phyloP scores from a whole-genome alignment of 2,888 invertebrate species.

The Nomada ruficornis region DNA sequence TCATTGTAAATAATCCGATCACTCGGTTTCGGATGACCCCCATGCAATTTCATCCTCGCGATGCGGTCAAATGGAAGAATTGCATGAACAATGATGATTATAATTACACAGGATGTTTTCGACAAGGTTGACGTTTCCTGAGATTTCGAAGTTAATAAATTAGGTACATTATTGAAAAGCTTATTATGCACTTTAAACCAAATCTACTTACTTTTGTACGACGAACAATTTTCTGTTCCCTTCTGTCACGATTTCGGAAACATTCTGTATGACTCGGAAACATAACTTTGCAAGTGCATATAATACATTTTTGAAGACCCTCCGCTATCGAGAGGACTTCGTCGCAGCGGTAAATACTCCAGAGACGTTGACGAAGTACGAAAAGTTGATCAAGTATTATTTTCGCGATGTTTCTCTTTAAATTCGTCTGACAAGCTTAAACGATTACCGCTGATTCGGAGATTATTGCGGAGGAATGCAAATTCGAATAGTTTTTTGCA shows the following conservation, averaged over 20 bases:
- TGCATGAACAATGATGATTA: not conserved
- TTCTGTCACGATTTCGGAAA: no score
- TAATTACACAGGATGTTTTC: not conserved
- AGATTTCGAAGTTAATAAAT: no score
- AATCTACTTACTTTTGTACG: no score
- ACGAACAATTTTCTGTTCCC: no score
- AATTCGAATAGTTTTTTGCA: conserved; percentile 4
- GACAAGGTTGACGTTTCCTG: no score
- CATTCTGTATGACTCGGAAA: no score
- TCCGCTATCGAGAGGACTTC: not conserved
- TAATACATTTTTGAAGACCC: no score
- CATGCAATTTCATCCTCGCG: not conserved
- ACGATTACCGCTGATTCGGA: conserved; percentile 35
- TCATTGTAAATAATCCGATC: not conserved
- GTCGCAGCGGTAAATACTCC: not conserved
- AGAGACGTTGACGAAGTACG: conserved; percentile 41
- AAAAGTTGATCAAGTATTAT: conserved; percentile 46
- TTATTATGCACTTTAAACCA: no score
- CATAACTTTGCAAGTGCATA: no score
- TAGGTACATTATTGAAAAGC: no score
- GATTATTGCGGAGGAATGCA: conserved; percentile 7
- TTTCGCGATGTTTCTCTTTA: conserved; percentile 31
- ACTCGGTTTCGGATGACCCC: not conserved
- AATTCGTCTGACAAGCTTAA: conserved; percentile 43
- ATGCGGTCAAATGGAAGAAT: not conserved